A percentile compares a stretch with the other conserved stretches of the same genome.
Evolutionary conservation across 2,797 vertebrate species (phyloP).

Genomic region (Tenualosa thibaudeaui): DNA sequence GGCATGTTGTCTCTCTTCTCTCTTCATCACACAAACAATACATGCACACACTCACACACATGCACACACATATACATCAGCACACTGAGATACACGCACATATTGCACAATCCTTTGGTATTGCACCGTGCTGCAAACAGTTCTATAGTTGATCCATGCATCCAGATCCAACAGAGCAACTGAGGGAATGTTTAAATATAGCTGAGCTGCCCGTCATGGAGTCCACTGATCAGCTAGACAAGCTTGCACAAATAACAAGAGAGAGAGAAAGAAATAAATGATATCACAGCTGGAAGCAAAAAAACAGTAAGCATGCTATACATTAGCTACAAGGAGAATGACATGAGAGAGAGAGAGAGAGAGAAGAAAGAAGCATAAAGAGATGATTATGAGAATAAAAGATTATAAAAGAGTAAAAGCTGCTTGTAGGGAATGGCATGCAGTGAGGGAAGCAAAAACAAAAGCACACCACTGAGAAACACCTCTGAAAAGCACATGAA

Average conservation of each 20-base stretch:
- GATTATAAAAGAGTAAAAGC: background rate
- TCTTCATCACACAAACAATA: background rate
- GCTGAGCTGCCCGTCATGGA: constrained; percentile 22
- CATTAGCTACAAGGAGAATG: background rate
- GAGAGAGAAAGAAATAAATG: background rate
- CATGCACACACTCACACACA: background rate
- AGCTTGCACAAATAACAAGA: background rate
- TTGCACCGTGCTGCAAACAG: background rate
- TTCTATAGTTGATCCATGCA: background rate
- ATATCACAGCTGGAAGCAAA: background rate
- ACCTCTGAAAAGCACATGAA: background rate
- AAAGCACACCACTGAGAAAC: background rate
- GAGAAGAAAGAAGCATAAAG: background rate
- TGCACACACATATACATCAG: background rate
- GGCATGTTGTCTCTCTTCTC: background rate
- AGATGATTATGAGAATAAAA: background rate
- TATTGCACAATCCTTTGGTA: background rate
- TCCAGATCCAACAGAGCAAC: background rate
- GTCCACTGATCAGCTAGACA: constrained; percentile 27
- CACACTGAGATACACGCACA: background rate
- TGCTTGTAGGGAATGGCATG: background rate
- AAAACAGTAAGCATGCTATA: background rate
- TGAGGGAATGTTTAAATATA: constrained; percentile 56
- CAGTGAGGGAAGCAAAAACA: background rate
- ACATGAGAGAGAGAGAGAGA: background rate